Evolutionary conservation across 2,113 vertebrate species (phyloP).

Genomic region (Prochilodus magdalenae): DNA sequence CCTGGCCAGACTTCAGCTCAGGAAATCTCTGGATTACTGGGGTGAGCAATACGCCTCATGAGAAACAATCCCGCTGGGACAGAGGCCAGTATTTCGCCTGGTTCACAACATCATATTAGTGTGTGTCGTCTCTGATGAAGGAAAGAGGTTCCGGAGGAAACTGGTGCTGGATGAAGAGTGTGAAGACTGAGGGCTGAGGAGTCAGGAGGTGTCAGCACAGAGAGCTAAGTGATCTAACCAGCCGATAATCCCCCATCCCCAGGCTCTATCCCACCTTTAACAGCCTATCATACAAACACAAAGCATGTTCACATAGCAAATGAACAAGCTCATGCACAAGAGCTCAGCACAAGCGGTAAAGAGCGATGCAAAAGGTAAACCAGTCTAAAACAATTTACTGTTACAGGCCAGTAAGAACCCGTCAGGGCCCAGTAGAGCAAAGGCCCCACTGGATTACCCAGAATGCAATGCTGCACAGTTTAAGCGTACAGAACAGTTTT

Average conservation of each 20-base stretch:
- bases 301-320: background rate
- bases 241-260: conserved; percentile 9
- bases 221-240: background rate
- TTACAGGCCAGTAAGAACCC: no score
- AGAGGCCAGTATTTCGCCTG: background rate
- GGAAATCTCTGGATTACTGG: conserved; percentile 33
- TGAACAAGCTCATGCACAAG: no score
- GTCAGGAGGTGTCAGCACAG: background rate
- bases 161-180: background rate
- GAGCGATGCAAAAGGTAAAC: no score
- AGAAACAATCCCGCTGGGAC: background rate
- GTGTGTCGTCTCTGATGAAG: background rate
- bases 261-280: background rate
- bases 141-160: conserved; percentile 21
- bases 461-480: no score
- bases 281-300: conserved; percentile 22
- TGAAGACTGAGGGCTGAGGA: background rate
- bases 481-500: no score
- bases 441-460: no score
- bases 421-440: no score
- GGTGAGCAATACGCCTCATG: conserved; percentile 4
- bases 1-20: conserved; percentile 26
- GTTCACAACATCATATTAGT: conserved; percentile 15
- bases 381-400: background rate
- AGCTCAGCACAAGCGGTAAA: conserved; percentile 3